phyloP scores from a whole-genome alignment of 2,797 vertebrate genomes.

The Cetoscarus ocellatus region DNA sequence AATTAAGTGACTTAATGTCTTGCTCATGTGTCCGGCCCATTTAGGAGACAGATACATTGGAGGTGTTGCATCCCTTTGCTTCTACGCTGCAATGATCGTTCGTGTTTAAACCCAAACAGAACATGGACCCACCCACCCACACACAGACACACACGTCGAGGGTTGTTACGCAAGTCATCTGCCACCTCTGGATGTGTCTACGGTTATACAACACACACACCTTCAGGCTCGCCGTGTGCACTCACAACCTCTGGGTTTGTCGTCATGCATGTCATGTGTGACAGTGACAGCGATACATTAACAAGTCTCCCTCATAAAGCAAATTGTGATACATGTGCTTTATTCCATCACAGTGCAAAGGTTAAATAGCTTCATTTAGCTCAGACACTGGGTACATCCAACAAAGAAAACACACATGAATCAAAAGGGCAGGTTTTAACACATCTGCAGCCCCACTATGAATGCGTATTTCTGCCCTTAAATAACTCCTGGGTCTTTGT shows the following conservation, averaged over 20 bases:
- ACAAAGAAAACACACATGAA: background rate
- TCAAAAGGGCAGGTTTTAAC: conserved; percentile 21
- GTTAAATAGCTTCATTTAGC: conserved; percentile 57
- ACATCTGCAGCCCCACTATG: conserved; percentile 8
- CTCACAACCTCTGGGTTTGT: conserved; percentile 62
- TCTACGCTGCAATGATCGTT: conserved; percentile 15
- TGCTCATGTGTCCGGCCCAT: conserved; percentile 64
- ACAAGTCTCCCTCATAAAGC: conserved; percentile 36
- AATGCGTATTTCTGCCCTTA: conserved; percentile 6
- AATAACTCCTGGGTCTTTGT: conserved; percentile 8
- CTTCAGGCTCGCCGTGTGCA: conserved; percentile 14
- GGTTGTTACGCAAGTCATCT: conserved; percentile 34
- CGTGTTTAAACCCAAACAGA: conserved; percentile 19
- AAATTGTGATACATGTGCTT: conserved; percentile 43
- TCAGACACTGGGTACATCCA: conserved; percentile 13
- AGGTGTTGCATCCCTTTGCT: conserved; percentile 63
- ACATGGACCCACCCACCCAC: conserved; percentile 8
- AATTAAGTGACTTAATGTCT: conserved; percentile 79
- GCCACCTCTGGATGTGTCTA: conserved; percentile 4
- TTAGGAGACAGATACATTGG: conserved; percentile 63
- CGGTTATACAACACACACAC: conserved; percentile 1
- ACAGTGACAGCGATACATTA: conserved; percentile 60
- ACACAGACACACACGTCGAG: background rate
- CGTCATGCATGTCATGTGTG: conserved; percentile 59
- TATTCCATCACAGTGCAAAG: conserved; percentile 40